phyloP scores from a whole-genome alignment of 1,140 invertebrate species.

The Leguminivora glycinivorella region DNA sequence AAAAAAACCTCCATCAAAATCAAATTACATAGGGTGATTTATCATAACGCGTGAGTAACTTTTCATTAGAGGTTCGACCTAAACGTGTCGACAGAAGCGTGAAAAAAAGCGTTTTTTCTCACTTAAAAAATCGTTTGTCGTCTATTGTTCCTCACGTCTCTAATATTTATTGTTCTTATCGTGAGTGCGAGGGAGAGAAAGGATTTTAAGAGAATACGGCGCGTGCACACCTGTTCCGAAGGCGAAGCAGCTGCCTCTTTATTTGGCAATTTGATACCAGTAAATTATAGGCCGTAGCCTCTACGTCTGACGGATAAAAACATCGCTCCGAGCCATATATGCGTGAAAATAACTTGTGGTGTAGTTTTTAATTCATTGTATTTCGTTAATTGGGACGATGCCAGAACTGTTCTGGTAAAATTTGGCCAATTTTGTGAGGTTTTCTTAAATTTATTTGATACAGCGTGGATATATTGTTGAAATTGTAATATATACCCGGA shows the following conservation, averaged over 20 bases:
- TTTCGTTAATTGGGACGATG: background rate
- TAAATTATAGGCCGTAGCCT: slow-evolving; percentile 21
- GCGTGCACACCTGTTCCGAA: slow-evolving; percentile 58
- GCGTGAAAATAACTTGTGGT: background rate
- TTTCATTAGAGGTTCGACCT: slow-evolving; percentile 17
- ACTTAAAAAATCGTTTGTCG: slow-evolving; percentile 17
- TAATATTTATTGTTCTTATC: slow-evolving; percentile 27
- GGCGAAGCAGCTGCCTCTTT: slow-evolving; percentile 42
- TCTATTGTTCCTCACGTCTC: slow-evolving; percentile 20
- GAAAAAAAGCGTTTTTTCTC: slow-evolving; percentile 23
- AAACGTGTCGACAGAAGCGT: slow-evolving; percentile 19
- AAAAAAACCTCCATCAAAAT: background rate
- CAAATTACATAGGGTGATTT: slow-evolving; percentile 3
- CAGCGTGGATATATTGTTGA: no score
- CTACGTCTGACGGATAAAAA: slow-evolving; percentile 14
- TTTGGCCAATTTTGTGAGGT: background rate
- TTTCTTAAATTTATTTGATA: no score
- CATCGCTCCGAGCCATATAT: slow-evolving; percentile 5
- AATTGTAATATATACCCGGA: no score
- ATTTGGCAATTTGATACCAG: slow-evolving; percentile 34
- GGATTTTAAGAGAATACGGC: slow-evolving; percentile 43
- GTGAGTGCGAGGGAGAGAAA: slow-evolving; percentile 37
- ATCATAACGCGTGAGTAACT: slow-evolving; percentile 10
- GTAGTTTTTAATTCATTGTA: background rate
- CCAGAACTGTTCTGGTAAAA: background rate